Evolutionary conservation across 1,140 invertebrate genomes (phyloP).

Genomic region (Cataglyphis hispanica): DNA sequence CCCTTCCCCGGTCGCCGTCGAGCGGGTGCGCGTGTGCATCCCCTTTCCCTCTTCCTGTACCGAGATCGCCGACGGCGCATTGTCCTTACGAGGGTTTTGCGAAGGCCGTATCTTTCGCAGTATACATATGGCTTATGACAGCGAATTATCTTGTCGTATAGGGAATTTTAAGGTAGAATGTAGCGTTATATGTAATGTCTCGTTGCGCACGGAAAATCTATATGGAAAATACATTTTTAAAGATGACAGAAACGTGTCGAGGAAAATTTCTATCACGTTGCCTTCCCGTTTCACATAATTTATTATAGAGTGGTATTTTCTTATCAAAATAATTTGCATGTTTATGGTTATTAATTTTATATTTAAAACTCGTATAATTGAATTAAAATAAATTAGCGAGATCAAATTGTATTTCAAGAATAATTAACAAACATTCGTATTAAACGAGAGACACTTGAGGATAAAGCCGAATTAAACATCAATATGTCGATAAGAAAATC

Average conservation of each 20-base stretch:
- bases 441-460: background rate
- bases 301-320: no score
- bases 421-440: background rate
- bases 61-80: constrained; percentile 62
- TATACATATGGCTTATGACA: constrained; percentile 23
- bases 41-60: constrained; percentile 1
- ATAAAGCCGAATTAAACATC: background rate
- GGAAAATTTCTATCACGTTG: background rate
- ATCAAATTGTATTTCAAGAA: background rate
- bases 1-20: background rate
- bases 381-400: background rate
- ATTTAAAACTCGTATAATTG: background rate
- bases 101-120: constrained; percentile 12
- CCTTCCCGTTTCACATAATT: background rate
- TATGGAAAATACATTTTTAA: background rate
- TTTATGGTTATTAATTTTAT: no score
- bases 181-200: background rate
- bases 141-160: background rate
- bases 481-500: background rate
- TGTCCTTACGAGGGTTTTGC: constrained; percentile 61
- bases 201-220: background rate
- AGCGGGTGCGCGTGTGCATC: constrained; percentile 53
- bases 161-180: background rate
- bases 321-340: background rate
- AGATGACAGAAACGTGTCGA: background rate